Base-by-base conservation (phyloP, 2,888 invertebrate species). In the Caradrina clavipalpis region DNA sequence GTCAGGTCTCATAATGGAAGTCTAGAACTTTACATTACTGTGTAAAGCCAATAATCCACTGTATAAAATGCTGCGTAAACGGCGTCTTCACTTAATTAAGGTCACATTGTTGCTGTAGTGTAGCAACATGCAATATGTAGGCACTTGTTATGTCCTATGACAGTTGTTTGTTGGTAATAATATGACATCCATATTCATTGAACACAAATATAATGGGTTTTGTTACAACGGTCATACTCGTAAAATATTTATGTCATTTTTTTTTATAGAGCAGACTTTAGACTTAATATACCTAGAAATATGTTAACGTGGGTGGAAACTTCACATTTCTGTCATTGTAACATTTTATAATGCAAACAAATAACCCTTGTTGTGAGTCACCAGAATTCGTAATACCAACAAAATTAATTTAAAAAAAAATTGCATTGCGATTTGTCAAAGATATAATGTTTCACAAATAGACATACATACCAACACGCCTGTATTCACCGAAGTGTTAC, bases 111-210 rank as follows among this genome's bases (percentile, higher is more conserved):
- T 47, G 54, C 17, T 47, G 17, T 51, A 55, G 60, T 76, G 59
- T 60, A 60, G 22, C 47, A 51, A 56, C 59, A 56, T 42, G 56
- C 6, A n/a, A 39, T 47, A 26, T 4, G 26, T 26, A 15, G 45
- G 45, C 17, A 56, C 13, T 47, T 21, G 22, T 50, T 49, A 51
- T 17, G 1, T 60, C 10, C n/a, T 39, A 54, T 57, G 22, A 50
- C 21, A 69, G 17, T 60, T 11, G 42, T 22, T 57, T 53, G 11
- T 45, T 45, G 4, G 35, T 26, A 50, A n/a, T 45, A 55, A 55
- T 63, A 47, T 22, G 39, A 58, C 47, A 71, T 76, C 47, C 61
- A 73, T 61, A 73, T 73, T 76, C 70, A 73, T 73, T 76, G 57
- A 53, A 70, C 42, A 59, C 45, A 53, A n/a, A 57, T 69, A 19